Evolutionary conservation across 2,797 vertebrate genomes (phyloP).

Genomic region (Sebastes steindachneri): DNA sequence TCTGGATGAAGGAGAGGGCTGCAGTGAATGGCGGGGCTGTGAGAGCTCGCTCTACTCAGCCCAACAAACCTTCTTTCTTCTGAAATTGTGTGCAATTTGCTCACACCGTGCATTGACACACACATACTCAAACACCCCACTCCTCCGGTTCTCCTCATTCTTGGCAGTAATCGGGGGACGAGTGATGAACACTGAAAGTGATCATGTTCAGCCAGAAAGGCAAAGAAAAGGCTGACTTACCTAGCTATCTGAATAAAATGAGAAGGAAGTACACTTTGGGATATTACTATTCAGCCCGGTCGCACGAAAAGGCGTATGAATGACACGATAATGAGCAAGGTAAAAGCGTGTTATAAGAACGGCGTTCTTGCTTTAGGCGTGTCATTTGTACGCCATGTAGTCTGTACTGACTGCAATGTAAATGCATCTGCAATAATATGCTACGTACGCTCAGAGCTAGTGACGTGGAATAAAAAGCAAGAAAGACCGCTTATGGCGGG

Average conservation of each 20-base stretch:
- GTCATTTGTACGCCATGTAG: too few relatives aligned
- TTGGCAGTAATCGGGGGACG: conserved; percentile 41
- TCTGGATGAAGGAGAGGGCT: conserved; percentile 82
- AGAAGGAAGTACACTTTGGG: background rate
- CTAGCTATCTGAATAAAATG: background rate
- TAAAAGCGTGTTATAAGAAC: too few relatives aligned
- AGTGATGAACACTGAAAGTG: conserved; percentile 65
- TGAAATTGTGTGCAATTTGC: conserved; percentile 83
- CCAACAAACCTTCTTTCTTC: conserved; percentile 84
- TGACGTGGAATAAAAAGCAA: too few relatives aligned
- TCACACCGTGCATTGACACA: conserved; percentile 71
- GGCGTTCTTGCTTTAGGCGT: too few relatives aligned
- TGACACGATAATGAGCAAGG: too few relatives aligned
- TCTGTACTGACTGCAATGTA: too few relatives aligned
- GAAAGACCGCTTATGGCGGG: too few relatives aligned
- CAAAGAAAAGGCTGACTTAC: conserved; percentile 40
- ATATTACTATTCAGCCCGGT: background rate
- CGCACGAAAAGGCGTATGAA: too few relatives aligned
- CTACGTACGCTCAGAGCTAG: too few relatives aligned
- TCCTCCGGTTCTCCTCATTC: conserved; percentile 64
- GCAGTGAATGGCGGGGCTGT: conserved; percentile 83
- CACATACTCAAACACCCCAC: conserved; percentile 53
- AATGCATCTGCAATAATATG: too few relatives aligned
- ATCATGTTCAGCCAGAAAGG: conserved; percentile 58
- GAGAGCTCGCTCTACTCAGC: conserved; percentile 81